phyloP scores from a whole-genome alignment of 2,888 invertebrate species.

The Diarsia mendica region DNA sequence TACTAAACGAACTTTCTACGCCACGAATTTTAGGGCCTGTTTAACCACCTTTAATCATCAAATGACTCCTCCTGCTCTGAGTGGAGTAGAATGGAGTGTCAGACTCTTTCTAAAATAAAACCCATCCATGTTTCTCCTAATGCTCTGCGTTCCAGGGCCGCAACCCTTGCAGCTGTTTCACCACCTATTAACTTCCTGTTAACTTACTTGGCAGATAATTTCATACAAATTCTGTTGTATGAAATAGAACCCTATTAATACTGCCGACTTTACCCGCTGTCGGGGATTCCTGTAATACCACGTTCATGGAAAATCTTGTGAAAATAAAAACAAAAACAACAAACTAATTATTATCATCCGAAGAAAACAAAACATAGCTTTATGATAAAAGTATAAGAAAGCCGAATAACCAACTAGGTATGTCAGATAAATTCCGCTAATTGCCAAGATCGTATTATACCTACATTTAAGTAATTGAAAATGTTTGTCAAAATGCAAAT shows the following conservation, averaged over 20 bases:
- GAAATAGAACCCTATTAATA: not conserved
- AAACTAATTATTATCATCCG: slow-evolving; percentile 29
- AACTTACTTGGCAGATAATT: no score
- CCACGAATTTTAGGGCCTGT: not conserved
- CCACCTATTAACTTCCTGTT: no score
- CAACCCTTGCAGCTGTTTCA: no score
- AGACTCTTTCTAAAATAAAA: no score
- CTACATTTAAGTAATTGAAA: slow-evolving; percentile 26
- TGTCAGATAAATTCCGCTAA: slow-evolving; percentile 25
- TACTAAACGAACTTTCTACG: no score
- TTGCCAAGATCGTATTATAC: slow-evolving; percentile 40
- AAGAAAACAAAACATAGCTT: slow-evolving; percentile 34
- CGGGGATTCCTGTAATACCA: not conserved
- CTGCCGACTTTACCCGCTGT: not conserved
- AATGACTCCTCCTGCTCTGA: no score
- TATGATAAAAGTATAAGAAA: slow-evolving; percentile 29
- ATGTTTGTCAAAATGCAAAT: slow-evolving; percentile 14
- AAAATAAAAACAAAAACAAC: not conserved
- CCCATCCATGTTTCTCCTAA: no score
- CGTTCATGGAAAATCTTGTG: slow-evolving; percentile 36
- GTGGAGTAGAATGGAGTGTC: no score
- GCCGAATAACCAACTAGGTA: slow-evolving; percentile 31
- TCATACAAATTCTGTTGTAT: no score
- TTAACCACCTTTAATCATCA: no score
- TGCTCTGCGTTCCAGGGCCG: no score